A percentile compares a stretch with the other conserved stretches of the same genome.
These are phyloP conservation scores for Elysia crispata DNA, from an alignment of 2,888 invertebrate species.

Conservation along the genomic window DNA sequence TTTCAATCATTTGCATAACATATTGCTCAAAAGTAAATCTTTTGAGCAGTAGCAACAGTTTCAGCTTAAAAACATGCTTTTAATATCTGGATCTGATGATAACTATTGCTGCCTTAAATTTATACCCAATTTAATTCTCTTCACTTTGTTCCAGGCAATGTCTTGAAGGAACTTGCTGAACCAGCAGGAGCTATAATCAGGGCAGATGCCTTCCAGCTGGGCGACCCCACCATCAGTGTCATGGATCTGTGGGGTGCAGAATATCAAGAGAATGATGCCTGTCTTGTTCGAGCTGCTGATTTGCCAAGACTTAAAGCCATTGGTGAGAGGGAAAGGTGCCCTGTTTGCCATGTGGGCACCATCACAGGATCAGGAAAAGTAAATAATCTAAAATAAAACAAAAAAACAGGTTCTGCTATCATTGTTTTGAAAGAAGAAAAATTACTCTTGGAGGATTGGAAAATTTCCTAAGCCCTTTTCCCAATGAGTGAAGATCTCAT, in stretches of 20 bases:
- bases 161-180: constrained; percentile 96
- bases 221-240: constrained; percentile 95
- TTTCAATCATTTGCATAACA: too few species aligned
- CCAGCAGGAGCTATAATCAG: constrained; percentile 95
- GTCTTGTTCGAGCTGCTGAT: constrained; percentile 85
- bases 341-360: constrained; percentile 93
- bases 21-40: neutral
- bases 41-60: neutral
- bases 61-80: neutral
- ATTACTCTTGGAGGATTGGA: too few species aligned
- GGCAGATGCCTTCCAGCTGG: constrained; percentile 87
- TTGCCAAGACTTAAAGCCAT: constrained; percentile 84
- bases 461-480: too few species aligned
- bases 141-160: constrained; percentile 84
- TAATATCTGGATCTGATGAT: neutral
- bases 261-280: constrained; percentile 96
- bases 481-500: too few species aligned
- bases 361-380: constrained; percentile 91
- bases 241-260: constrained; percentile 99
- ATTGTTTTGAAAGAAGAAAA: neutral
- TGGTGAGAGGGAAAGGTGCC: constrained; percentile 92
- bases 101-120: too few species aligned
- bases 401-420: too few species aligned
- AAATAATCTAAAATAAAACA: constrained; percentile 58
- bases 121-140: neutral